These are phyloP conservation scores for Apodemia mormo DNA, from an alignment of 2,888 invertebrate species.

Conservation along the genomic window DNA sequence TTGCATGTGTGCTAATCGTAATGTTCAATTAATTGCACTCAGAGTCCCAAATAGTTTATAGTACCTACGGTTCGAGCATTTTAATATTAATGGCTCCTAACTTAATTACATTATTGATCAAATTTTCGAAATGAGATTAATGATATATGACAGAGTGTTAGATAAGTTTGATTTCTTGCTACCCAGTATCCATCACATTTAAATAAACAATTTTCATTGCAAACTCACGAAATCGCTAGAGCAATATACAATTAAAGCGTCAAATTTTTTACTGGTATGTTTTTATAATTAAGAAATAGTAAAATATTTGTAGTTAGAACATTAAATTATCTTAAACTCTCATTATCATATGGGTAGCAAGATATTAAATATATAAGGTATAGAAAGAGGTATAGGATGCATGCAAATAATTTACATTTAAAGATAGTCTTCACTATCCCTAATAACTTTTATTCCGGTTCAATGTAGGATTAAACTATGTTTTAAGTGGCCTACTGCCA, in stretches of 20 bases:
- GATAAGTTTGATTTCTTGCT: background rate
- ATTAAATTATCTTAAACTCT: no score
- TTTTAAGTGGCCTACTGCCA: slow-evolving; percentile 50
- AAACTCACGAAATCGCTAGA: no score
- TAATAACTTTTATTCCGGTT: slow-evolving; percentile 1
- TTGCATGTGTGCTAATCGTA: background rate
- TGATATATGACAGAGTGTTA: background rate
- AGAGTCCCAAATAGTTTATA: slow-evolving; percentile 22
- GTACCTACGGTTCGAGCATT: slow-evolving; percentile 20
- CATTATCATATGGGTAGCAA: background rate
- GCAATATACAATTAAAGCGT: no score
- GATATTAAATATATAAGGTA: background rate
- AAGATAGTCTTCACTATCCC: background rate
- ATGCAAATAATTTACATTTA: background rate
- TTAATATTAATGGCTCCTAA: background rate
- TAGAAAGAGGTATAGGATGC: slow-evolving; percentile 1
- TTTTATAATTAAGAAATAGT: no score
- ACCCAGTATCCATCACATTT: background rate
- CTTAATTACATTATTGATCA: background rate
- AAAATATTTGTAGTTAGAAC: no score
- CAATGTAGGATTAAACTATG: background rate
- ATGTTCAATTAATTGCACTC: slow-evolving; percentile 12
- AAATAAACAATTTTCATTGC: no score
- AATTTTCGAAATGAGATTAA: slow-evolving; percentile 3
- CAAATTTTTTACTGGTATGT: no score